These are phyloP conservation scores for Suncus etruscus DNA, from an alignment of 2,113 vertebrate genomes.

Conservation along the genomic window DNA sequence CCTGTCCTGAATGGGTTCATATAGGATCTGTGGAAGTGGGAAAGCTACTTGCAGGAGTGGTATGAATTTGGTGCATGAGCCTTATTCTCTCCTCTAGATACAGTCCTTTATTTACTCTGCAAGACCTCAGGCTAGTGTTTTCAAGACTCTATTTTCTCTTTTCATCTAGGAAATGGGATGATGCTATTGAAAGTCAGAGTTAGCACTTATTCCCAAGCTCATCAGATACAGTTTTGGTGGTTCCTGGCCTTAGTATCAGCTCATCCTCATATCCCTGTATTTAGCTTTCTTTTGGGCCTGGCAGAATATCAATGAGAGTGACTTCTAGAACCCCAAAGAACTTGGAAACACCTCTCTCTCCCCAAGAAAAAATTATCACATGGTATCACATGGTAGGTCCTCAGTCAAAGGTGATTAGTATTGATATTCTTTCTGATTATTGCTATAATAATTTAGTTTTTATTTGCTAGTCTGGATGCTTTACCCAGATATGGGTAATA, in stretches of 20 bases:
- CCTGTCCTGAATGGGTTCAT: neutral
- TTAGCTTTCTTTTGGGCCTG: too few species aligned
- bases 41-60: neutral
- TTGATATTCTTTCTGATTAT: neutral
- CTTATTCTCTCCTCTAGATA: too few species aligned
- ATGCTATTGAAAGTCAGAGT: neutral
- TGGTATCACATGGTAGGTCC: neutral
- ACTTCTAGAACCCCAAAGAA: too few species aligned
- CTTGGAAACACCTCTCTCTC: too few species aligned
- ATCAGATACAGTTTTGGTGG: too few species aligned
- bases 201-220: neutral
- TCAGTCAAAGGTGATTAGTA: neutral
- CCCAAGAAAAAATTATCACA: too few species aligned
- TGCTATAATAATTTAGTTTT: neutral
- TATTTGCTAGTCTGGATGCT: neutral
- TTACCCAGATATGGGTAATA: neutral
- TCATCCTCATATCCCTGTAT: too few species aligned
- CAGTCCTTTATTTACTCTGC: neutral
- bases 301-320: too few species aligned
- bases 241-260: too few species aligned
- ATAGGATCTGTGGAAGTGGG: neutral
- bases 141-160: neutral
- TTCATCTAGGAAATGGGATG: neutral
- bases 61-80: rapidly evolving
- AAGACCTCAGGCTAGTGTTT: neutral